phyloP scores from a whole-genome alignment of 1,140 invertebrate genomes.

The Sitophilus oryzae region DNA sequence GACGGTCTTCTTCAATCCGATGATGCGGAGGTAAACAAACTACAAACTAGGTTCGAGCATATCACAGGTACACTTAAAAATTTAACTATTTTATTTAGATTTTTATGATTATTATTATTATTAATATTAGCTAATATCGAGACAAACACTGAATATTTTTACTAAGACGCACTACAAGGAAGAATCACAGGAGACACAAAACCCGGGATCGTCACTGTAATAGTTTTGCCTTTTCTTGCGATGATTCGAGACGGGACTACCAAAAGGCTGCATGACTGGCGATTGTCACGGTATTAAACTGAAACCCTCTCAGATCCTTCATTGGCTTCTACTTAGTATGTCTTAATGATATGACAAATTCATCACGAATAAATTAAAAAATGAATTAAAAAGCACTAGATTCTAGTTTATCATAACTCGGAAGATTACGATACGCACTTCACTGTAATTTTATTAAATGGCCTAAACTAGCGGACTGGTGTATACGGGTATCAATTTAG shows the following conservation, averaged over 20 bases:
- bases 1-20: not conserved
- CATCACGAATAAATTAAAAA: too few relatives aligned
- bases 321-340: too few relatives aligned
- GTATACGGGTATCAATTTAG: too few relatives aligned
- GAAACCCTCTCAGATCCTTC: too few relatives aligned
- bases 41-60: constrained; percentile 4
- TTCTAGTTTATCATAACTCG: too few relatives aligned
- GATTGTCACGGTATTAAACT: too few relatives aligned
- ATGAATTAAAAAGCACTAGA: too few relatives aligned
- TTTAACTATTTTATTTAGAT: not conserved
- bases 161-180: constrained; percentile 5
- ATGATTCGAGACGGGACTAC: constrained; percentile 36
- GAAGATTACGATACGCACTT: not conserved
- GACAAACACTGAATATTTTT: not conserved
- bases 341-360: too few relatives aligned
- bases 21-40: not conserved
- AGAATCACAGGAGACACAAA: constrained; percentile 14
- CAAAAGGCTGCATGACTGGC: too few relatives aligned
- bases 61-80: constrained; percentile 31
- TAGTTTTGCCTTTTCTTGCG: constrained; percentile 27
- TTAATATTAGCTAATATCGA: not conserved
- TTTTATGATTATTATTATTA: not conserved
- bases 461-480: too few relatives aligned
- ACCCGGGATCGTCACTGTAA: not conserved
- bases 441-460: too few relatives aligned